Percentiles rank a stretch among this genome's conserved stretches.
Evolutionary conservation across 2,797 vertebrate species (phyloP).

Genomic region (Phalloptychus januarius): DNA sequence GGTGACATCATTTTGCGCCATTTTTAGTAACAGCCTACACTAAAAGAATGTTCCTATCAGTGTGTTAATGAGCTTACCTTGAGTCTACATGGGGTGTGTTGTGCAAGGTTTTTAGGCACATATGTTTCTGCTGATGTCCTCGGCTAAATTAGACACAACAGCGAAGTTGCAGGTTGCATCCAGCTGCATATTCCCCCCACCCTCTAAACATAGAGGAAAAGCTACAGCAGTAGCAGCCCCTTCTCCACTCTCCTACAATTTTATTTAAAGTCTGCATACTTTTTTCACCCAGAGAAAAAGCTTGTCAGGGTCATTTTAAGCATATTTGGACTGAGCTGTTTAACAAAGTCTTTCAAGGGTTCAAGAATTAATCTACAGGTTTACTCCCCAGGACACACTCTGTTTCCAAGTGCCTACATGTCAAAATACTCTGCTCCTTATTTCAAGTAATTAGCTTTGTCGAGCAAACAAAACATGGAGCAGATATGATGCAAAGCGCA

Average conservation of each 20-base stretch:
- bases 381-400: neutral
- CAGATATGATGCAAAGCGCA: neutral
- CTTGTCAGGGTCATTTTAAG: neutral
- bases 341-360: neutral
- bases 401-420: neutral
- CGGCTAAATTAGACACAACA: neutral
- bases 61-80: constrained; percentile 19
- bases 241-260: neutral
- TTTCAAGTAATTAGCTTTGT: neutral
- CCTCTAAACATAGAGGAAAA: neutral
- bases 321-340: neutral
- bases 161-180: constrained; percentile 2
- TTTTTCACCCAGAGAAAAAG: neutral
- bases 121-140: neutral
- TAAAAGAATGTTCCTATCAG: constrained; percentile 14
- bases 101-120: neutral
- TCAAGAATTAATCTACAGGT: neutral
- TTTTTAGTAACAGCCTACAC: neutral
- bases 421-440: neutral
- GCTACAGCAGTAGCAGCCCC: too few relatives aligned
- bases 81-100: constrained; percentile 1
- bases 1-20: constrained; percentile 29
- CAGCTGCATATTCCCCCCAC: neutral
- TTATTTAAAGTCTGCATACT: neutral
- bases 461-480: neutral